Conservation (phyloP, 2,113 vertebrate genomes). For the Clinocottus analis region DNA sequence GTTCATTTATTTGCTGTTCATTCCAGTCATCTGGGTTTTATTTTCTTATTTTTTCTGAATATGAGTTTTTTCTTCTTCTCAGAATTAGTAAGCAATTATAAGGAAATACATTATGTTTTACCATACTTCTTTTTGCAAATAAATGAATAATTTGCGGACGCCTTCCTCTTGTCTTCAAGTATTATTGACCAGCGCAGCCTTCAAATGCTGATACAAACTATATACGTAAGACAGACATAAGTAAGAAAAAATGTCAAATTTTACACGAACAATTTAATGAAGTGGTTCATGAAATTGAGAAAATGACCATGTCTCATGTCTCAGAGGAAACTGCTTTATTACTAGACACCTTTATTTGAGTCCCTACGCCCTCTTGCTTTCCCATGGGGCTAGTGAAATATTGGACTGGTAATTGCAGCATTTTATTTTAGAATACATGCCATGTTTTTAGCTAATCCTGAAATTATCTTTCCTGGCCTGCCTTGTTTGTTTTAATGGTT, state of each 20-base stretch:
- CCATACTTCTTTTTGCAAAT: background rate
- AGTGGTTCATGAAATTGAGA: too few relatives aligned
- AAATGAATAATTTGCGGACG: background rate
- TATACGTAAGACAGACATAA: too few relatives aligned
- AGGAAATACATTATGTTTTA: background rate
- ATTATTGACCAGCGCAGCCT: background rate
- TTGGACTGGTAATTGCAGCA: background rate
- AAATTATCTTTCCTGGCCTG: background rate
- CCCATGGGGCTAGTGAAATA: background rate
- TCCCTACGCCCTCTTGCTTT: background rate
- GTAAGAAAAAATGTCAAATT: background rate
- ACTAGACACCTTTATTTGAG: background rate
- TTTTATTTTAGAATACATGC: background rate
- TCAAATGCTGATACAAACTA: background rate
- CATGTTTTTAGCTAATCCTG: background rate
- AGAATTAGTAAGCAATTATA: background rate
- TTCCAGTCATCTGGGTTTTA: constrained; percentile 4
- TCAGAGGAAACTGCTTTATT: constrained; percentile 15
- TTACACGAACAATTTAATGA: background rate
- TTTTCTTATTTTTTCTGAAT: background rate
- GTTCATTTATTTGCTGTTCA: background rate
- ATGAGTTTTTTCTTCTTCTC: background rate
- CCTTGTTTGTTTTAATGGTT: background rate
- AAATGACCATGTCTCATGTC: background rate
- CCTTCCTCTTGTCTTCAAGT: background rate